Conservation (phyloP, 2,888 invertebrate species). For the Melieria omissa region DNA sequence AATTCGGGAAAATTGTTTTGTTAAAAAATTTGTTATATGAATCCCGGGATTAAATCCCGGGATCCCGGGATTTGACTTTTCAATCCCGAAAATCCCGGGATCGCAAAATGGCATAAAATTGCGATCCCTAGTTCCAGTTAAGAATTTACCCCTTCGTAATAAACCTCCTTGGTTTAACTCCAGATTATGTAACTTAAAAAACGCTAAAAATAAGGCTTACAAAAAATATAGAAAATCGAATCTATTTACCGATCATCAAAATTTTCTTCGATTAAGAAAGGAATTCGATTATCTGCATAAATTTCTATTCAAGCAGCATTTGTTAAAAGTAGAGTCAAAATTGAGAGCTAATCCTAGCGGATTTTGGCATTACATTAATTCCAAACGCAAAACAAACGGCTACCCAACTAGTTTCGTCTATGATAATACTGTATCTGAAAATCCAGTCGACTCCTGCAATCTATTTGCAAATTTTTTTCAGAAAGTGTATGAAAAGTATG, state of each 20-base stretch:
- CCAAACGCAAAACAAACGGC: constrained; percentile 13
- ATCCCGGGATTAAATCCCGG: no score
- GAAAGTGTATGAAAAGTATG: neutral
- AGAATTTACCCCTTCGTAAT: neutral
- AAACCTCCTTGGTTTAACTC: constrained; percentile 8
- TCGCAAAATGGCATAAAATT: no score
- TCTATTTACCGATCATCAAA: neutral
- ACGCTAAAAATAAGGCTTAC: constrained; percentile 5
- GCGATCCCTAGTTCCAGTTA: no score
- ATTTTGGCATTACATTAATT: constrained; percentile 9
- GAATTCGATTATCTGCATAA: constrained; percentile 6
- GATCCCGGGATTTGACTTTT: no score
- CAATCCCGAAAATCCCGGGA: no score
- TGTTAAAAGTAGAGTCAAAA: constrained; percentile 1
- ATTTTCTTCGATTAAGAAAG: constrained; percentile 10
- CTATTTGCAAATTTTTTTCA: neutral
- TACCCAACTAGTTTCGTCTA: neutral
- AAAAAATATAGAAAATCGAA: constrained; percentile 4
- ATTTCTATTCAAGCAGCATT: constrained; percentile 7
- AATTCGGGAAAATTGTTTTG: no score
- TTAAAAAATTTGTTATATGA: no score
- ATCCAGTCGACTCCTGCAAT: neutral
- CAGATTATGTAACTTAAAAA: constrained; percentile 4
- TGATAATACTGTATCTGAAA: neutral
- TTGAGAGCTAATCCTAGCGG: neutral